phyloP scores from a whole-genome alignment of 2,113 vertebrate genomes.

The Taurulus bubalis region DNA sequence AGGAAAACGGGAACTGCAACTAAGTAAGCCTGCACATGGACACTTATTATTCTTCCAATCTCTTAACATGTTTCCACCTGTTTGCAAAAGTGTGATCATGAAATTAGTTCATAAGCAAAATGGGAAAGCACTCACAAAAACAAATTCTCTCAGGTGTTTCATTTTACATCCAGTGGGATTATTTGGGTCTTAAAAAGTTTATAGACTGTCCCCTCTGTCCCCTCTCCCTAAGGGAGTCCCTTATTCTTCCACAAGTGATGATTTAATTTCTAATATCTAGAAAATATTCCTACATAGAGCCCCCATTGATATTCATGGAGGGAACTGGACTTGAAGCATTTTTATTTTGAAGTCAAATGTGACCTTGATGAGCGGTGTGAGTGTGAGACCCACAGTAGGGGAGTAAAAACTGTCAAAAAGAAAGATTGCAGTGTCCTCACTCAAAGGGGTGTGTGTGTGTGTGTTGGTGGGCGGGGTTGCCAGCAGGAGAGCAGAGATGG shows the following conservation, averaged over 20 bases:
- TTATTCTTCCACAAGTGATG: conserved; percentile 10
- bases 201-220: neutral
- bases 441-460: conserved; percentile 6
- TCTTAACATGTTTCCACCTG: neutral
- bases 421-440: conserved; percentile 27
- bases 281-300: neutral
- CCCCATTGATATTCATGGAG: neutral
- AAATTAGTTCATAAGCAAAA: neutral
- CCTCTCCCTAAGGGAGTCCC: neutral
- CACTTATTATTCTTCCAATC: neutral
- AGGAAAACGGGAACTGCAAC: neutral
- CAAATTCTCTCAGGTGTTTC: neutral
- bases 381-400: conserved; percentile 10
- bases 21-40: neutral
- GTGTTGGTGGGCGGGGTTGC: conserved; percentile 45
- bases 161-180: neutral
- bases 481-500: conserved; percentile 46
- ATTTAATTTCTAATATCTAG: neutral
- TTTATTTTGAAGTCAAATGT: conserved; percentile 13
- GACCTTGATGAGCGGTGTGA: neutral
- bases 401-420: conserved; percentile 33
- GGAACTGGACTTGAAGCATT: neutral
- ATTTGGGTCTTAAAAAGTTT: neutral
- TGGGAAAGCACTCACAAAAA: neutral
- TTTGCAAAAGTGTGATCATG: neutral